Evolutionary conservation across 2,113 vertebrate species (phyloP), one percentile per base, ranked within the genome.

Genomic region (Clarias magur): DNA sequence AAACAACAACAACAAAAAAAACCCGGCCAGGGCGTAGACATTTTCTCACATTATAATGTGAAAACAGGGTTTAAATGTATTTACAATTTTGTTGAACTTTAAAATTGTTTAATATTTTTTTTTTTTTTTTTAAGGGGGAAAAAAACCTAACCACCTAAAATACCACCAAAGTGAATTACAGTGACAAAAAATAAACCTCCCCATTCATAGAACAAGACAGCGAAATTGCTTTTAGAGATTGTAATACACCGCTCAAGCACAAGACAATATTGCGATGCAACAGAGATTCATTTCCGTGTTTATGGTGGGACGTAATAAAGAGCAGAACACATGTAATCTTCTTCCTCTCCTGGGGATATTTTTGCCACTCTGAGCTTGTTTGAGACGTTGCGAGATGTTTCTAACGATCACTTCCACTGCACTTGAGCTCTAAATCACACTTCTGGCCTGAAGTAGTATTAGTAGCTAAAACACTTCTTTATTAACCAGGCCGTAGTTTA

Each of bases 111-210:
- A 54, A n/a, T 13, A 15, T 38, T 3, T 2, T 38, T 38, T 3
- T 38, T 38, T 38, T 38, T 2, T 38, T 38, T 57, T 80, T 56
- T 17, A 5, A 5, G 2, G 48, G 42, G 54, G 48, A n/a, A 63
- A n/a, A n/a, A 63, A n/a, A 56, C 48, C n/a, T 16, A 80, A 27
- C 1, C n/a, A 6, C 54, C 17, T 19, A 59, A 80, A 80, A 56
- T 80, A 80, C 30, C 57, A 57, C n/a, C 1, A 80, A 80, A 80
- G 7, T 30, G 76, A 59, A 80, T 80, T 80, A 80, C 53, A 59
- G 7, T 80, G 76, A 59, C 54, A 80, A 56, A 78, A 78, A 78
- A 78, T 78, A 78, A 78, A 80, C 54, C 57, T n/a, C 1, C n/a
- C 19, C 76, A 0, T 80, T n/a, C 54, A 80, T 4, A 8, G 54